A percentile compares a stretch with the other conserved stretches of the same genome.
phyloP scores from a whole-genome alignment of 2,888 invertebrate species.

The Steinernema carpocapsae region DNA sequence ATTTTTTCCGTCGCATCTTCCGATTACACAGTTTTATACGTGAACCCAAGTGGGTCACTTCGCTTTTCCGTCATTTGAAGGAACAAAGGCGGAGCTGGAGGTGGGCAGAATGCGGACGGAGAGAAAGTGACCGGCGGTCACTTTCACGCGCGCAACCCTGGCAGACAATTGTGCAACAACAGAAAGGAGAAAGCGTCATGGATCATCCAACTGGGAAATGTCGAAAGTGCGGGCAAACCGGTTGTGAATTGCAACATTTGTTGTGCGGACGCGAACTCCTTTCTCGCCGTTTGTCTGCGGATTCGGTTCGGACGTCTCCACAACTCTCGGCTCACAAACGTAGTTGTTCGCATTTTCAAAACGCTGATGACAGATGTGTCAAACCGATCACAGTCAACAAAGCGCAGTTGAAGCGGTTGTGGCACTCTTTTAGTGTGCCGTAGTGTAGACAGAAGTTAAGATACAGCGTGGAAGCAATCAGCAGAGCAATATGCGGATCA shows the following conservation, averaged over 20 bases:
- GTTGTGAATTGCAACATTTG: constrained; percentile 26
- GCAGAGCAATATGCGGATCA: too few species aligned
- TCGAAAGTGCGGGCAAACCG: constrained; percentile 23
- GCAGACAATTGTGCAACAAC: constrained; percentile 29
- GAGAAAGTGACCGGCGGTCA: constrained; percentile 33
- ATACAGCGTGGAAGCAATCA: too few species aligned
- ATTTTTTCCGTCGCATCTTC: constrained; percentile 31
- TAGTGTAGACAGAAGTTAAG: too few species aligned
- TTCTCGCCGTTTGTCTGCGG: neutral
- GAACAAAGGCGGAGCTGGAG: constrained; percentile 23
- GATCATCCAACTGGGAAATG: neutral
- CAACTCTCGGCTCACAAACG: neutral
- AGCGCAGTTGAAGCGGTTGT: too few species aligned
- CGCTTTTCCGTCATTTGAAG: constrained; percentile 23
- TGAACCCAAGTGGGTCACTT: constrained; percentile 9
- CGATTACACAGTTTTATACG: constrained; percentile 22
- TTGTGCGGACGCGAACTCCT: constrained; percentile 14
- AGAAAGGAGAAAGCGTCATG: constrained; percentile 5
- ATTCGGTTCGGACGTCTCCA: neutral
- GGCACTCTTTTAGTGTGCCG: too few species aligned
- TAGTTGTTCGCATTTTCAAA: constrained; percentile 10
- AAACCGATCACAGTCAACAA: neutral
- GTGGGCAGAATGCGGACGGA: constrained; percentile 10
- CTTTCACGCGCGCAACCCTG: neutral
- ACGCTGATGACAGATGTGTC: neutral